phyloP scores from a whole-genome alignment of 2,113 vertebrate genomes.

The Amphiprion ocellaris region DNA sequence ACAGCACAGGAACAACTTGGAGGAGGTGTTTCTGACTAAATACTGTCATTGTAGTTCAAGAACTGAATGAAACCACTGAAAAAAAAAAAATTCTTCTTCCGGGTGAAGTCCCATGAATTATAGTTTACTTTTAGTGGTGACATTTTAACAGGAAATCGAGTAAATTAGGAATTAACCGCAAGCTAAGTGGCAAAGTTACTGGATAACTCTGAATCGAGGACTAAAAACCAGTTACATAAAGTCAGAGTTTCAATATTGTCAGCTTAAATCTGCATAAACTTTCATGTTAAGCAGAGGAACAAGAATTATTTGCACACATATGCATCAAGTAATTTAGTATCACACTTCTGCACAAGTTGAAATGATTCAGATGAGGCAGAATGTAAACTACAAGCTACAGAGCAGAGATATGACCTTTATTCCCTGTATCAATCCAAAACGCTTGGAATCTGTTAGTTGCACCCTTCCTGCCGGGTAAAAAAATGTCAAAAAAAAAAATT shows the following conservation, averaged over 20 bases:
- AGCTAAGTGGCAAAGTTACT: slow-evolving; percentile 10
- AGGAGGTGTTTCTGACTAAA: slow-evolving; percentile 26
- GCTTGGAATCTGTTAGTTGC: too few species aligned
- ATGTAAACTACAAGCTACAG: too few species aligned
- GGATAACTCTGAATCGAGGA: slow-evolving; percentile 3
- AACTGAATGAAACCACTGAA: not conserved
- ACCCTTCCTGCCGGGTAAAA: too few species aligned
- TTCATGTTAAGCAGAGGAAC: too few species aligned
- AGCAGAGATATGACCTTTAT: too few species aligned
- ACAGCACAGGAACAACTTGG: slow-evolving; percentile 28
- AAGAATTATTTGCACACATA: too few species aligned
- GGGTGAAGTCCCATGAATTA: not conserved
- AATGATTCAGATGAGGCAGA: too few species aligned
- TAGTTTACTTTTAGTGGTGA: not conserved
- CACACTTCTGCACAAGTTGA: too few species aligned
- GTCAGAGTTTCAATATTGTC: not conserved
- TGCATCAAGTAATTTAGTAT: too few species aligned
- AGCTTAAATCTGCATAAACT: not conserved
- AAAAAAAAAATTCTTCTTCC: not conserved
- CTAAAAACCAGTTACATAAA: too few species aligned
- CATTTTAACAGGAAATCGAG: not conserved
- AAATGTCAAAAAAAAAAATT: too few species aligned
- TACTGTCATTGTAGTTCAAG: not conserved
- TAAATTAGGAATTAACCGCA: not conserved
- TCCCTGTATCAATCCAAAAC: too few species aligned